A percentile compares a stretch with the other conserved stretches of the same genome.
Evolutionary conservation across 2,888 invertebrate species (phyloP).

Genomic region (Aspidapion aeneum): DNA sequence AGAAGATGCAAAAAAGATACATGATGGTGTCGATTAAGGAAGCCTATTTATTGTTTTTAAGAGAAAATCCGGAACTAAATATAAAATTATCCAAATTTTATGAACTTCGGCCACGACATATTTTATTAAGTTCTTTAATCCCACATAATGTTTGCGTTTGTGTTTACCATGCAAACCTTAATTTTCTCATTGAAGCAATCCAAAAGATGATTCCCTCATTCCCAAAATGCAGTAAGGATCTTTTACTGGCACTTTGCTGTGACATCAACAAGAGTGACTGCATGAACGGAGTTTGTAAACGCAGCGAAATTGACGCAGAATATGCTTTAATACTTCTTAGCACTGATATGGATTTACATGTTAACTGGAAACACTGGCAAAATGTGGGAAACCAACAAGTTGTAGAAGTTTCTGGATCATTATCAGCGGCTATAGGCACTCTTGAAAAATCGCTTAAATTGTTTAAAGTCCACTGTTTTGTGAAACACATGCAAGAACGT

Average conservation of each 20-base stretch:
- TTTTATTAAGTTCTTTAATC: neutral
- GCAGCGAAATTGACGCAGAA: neutral
- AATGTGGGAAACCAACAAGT: neutral
- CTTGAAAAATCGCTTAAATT: neutral
- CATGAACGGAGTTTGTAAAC: slow-evolving; percentile 4
- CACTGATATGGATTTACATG: neutral
- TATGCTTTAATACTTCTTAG: neutral
- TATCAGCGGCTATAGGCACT: neutral
- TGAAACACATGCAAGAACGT: slow-evolving; percentile 5
- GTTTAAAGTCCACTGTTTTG: slow-evolving; percentile 6
- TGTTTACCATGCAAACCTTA: neutral
- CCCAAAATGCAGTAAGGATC: neutral
- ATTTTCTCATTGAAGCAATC: neutral
- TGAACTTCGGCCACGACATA: slow-evolving; percentile 5
- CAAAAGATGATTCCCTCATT: neutral
- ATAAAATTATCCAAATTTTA: slow-evolving; percentile 3
- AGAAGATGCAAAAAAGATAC: slow-evolving; percentile 5
- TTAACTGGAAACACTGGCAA: neutral
- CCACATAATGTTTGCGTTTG: neutral
- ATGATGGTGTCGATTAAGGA: neutral
- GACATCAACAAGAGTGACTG: slow-evolving; percentile 1
- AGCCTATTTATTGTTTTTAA: slow-evolving; percentile 1
- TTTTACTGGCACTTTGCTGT: neutral
- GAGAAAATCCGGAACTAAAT: slow-evolving; percentile 1
- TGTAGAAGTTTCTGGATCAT: slow-evolving; percentile 1